A percentile compares a stretch with the other conserved stretches of the same genome.
Conservation (phyloP, 2,888 invertebrate genomes). For the Saturnia pavonia region DNA sequence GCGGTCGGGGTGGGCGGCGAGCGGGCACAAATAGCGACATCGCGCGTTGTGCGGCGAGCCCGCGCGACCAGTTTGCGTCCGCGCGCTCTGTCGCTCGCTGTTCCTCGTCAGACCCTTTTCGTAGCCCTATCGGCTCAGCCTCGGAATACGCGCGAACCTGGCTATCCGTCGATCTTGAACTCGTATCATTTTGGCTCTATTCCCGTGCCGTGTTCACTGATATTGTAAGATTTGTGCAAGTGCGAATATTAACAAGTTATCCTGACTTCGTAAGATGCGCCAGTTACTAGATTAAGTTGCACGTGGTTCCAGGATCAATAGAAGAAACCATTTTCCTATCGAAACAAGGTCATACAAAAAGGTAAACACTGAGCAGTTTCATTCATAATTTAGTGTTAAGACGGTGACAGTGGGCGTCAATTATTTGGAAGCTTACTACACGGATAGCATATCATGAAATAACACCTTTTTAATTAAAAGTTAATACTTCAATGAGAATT, state of each 20-base stretch:
- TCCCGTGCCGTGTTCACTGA: conserved; percentile 10
- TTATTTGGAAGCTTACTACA: neutral
- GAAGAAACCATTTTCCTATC: conserved; percentile 47
- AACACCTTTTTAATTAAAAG: neutral
- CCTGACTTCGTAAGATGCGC: conserved; percentile 45
- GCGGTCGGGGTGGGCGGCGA: conserved; percentile 63
- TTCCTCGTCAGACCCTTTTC: conserved; percentile 20
- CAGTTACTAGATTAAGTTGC: conserved; percentile 44
- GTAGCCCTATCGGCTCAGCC: conserved; percentile 21
- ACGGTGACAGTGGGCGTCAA: conserved; percentile 1
- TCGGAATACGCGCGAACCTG: conserved; percentile 24
- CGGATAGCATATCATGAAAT: neutral
- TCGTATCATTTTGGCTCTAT: conserved; percentile 10
- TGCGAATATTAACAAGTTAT: conserved; percentile 35
- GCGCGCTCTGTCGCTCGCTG: conserved; percentile 45
- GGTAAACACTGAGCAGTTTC: conserved; percentile 60
- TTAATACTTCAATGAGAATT: neutral
- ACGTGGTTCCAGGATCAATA: conserved; percentile 55
- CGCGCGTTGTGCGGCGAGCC: conserved; percentile 58
- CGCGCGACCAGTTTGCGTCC: conserved; percentile 54
- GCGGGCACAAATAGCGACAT: conserved; percentile 76
- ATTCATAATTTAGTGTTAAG: conserved; percentile 46
- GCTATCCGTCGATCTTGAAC: conserved; percentile 20
- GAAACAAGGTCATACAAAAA: conserved; percentile 65
- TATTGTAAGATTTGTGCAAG: conserved; percentile 35